phyloP scores from a whole-genome alignment of 2,888 invertebrate genomes.

The Dioctria rufipes region DNA sequence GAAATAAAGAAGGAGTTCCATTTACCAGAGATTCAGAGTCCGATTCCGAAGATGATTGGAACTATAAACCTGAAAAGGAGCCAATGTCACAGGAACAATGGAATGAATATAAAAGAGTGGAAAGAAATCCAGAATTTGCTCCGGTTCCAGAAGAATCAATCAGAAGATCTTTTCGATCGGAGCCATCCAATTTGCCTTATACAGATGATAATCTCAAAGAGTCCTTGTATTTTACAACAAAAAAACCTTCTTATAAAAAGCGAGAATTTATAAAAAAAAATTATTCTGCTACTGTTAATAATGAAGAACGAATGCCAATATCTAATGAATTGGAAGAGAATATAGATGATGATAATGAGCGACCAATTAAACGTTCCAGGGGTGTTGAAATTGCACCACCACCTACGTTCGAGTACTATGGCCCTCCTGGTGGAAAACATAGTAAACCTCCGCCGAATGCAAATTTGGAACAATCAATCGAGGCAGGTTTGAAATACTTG shows the following conservation, averaged over 20 bases:
- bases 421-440: constrained; percentile 68
- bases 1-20: constrained; percentile 74
- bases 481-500: constrained; percentile 74
- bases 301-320: constrained; percentile 47
- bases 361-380: constrained; percentile 59
- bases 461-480: constrained; percentile 73
- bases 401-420: constrained; percentile 78
- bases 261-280: constrained; percentile 52
- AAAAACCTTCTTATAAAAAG: constrained; percentile 57
- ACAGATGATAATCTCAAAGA: constrained; percentile 59
- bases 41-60: constrained; percentile 63
- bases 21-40: constrained; percentile 23
- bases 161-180: constrained; percentile 66
- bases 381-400: constrained; percentile 78
- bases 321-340: constrained; percentile 41
- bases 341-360: constrained; percentile 36
- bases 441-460: constrained; percentile 62
- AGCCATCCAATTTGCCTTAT: neutral
- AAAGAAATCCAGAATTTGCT: constrained; percentile 84
- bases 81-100: constrained; percentile 70
- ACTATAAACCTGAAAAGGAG: constrained; percentile 67
- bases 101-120: constrained; percentile 78
- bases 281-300: constrained; percentile 37
- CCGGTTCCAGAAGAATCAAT: constrained; percentile 71
- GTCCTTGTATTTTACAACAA: constrained; percentile 67